Evolutionary conservation across 2,797 vertebrate species (phyloP), one percentile per base, ranked within the genome.

Genomic region (Acrocephalus scirpaceus): DNA sequence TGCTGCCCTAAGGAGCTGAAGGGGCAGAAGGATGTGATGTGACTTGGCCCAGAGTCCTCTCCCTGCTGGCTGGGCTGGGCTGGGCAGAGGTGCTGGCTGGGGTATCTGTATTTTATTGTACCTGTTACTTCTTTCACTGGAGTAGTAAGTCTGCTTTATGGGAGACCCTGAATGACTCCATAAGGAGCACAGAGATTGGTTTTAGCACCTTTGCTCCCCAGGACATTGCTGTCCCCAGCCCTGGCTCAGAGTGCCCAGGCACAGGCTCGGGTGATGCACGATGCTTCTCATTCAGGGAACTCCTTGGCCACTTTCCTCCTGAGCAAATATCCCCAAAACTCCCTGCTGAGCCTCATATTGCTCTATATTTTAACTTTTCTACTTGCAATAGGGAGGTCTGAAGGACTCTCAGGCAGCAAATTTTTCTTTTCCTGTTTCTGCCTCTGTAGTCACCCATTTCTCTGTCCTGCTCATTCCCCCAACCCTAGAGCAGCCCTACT

Each of bases 171-270:
- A 67, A 42, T 58, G 77, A 79, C 83, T 92, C 86, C 27, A 8
- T 40, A 27, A 72, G 88, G 58, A 93, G 76, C 73, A 88, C 30
- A 62, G 62, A 94, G 92, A 95, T 94, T 95, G 92, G 66, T 95
- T 97, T 94, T 42, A 84, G 51, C 76, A 95, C 95, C 96, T 97
- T 95, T 96, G 95, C 86, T 94, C 86, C 62, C 27, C 73, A 62
- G 95, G 88, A 56, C 62, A 16, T 69, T 81, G 83, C 62, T 62
- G 50, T 84, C 70, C 93, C 29, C 4, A 92, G 42, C 10, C 3
- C 6, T 18, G 57, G 57, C 48, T 36, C 44, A 48, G 21, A 29
- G 36, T 44, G 34, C 42, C 61, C 61, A 21, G 60, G 65, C 9
- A 1, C 42, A 53, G 61, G 15, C 18, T 51, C 1, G 0, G 12